Conservation (phyloP, 2,888 invertebrate species). For the Coleophora flavipennella region DNA sequence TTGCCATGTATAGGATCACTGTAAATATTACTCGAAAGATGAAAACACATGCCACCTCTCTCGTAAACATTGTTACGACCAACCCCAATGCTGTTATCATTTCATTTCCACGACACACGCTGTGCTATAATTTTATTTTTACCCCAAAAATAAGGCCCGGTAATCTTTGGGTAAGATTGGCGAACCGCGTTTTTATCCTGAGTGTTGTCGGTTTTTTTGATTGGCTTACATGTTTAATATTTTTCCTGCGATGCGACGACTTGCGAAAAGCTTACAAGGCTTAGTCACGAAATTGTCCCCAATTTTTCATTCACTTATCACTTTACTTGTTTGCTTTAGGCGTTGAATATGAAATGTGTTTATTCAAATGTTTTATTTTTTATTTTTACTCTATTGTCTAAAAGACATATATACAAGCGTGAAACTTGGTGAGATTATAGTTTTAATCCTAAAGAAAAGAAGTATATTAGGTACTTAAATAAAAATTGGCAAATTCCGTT, state of each 20-base stretch:
- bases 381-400: neutral
- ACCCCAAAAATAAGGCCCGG: slow-evolving; percentile 19
- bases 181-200: slow-evolving; percentile 15
- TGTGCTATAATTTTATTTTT: slow-evolving; percentile 25
- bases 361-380: neutral
- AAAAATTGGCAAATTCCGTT: too few species aligned
- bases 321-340: too few species aligned
- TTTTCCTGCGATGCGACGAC: slow-evolving; percentile 21
- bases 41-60: too few species aligned
- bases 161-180: slow-evolving; percentile 20
- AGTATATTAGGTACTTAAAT: too few species aligned
- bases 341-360: neutral
- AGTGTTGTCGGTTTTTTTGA: slow-evolving; percentile 7
- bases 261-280: slow-evolving; percentile 29
- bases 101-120: slow-evolving; percentile 17
- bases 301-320: slow-evolving; percentile 18
- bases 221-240: slow-evolving; percentile 18
- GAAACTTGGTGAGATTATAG: too few species aligned
- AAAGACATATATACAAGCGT: too few species aligned
- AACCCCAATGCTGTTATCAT: too few species aligned
- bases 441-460: too few species aligned
- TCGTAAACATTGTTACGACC: neutral
- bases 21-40: neutral
- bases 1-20: neutral
- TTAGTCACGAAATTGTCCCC: slow-evolving; percentile 26